Base-by-base conservation (phyloP, 1,140 invertebrate genomes). In the Amyelois transitella region DNA sequence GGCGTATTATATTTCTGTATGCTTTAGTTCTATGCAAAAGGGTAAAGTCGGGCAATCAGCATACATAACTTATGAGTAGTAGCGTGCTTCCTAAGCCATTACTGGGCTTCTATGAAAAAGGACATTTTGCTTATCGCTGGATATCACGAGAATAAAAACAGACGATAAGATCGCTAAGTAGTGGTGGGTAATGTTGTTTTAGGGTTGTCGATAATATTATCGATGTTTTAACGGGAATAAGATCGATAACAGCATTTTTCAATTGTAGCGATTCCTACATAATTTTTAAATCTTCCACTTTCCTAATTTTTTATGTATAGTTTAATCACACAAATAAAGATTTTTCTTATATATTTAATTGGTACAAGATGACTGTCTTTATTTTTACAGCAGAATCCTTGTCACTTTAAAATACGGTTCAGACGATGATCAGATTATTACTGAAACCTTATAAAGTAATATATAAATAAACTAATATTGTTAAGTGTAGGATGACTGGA, bases 131-230 rank as follows among this genome's bases (percentile, higher is more conserved):
- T 86, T 86, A 85, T 86, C 83, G 77, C 24, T 72, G 77, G 79
- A 73, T 84, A 86, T 86, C 81, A 82, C 78, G 80, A 85, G 78
- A 86, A 85, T 85, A 86, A 83, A 85, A 84, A 81, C 74, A 48
- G 55, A 55, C 54, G 83, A 86, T 86, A 86, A 84, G 77, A 86
- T 86, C 83, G 64, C 60, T 21, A 45, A 53, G 28, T 69, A 74
- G 72, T 58, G 72, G 20, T 62, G 64, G 48, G 44, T 4, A 22
- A 21, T 12, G 21, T n/a, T 21, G n/a, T 12, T 21, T 5, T 48
- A 5, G 10, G 6, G 1, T 12, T 48, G 21, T 48, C 45, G 45
- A 48, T 48, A 8, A 21, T 48, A 18, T 14, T 20, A 7, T 1
- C 2, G 19, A 14, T 38, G 3, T 14, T 14, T 2, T 38, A 14